Conservation (phyloP, 2,797 vertebrate genomes). For the Hemibagrus guttatus region DNA sequence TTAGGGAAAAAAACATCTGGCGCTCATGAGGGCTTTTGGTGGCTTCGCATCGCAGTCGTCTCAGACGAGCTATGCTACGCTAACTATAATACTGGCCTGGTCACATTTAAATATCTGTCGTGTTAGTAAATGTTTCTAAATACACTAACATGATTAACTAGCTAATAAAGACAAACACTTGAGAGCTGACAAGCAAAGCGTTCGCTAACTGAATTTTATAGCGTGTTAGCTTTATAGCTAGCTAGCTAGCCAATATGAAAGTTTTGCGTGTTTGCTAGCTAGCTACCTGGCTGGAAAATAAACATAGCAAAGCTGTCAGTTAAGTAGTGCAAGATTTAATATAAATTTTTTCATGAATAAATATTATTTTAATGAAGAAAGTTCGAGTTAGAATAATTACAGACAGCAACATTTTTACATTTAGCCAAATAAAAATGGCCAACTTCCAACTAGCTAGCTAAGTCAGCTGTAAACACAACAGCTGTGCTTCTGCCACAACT, state of each 20-base stretch:
- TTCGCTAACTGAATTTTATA: not conserved
- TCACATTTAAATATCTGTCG: not conserved
- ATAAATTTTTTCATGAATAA: not conserved
- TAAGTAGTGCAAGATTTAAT: not conserved
- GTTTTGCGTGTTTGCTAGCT: constrained; percentile 15
- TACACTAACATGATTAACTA: not conserved
- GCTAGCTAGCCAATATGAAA: not conserved
- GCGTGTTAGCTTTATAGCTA: not conserved
- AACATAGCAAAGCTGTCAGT: not conserved
- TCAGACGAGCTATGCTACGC: constrained; percentile 8
- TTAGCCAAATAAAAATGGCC: not conserved
- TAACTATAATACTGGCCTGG: not conserved
- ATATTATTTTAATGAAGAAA: not conserved
- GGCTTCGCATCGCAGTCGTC: constrained; percentile 10
- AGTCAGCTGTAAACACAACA: constrained; percentile 25
- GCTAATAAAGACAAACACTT: not conserved
- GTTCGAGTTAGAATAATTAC: no score
- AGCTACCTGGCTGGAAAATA: not conserved
- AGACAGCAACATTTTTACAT: not conserved
- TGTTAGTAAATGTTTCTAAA: not conserved
- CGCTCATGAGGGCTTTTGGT: constrained; percentile 16
- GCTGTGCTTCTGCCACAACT: not conserved
- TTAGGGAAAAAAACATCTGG: constrained; percentile 9
- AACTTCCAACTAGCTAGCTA: constrained; percentile 4
- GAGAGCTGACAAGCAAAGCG: not conserved